Evolutionary conservation across 2,888 invertebrate species (phyloP), one percentile per base, ranked within the genome.

Genomic region (Periphyllus acericola): DNA sequence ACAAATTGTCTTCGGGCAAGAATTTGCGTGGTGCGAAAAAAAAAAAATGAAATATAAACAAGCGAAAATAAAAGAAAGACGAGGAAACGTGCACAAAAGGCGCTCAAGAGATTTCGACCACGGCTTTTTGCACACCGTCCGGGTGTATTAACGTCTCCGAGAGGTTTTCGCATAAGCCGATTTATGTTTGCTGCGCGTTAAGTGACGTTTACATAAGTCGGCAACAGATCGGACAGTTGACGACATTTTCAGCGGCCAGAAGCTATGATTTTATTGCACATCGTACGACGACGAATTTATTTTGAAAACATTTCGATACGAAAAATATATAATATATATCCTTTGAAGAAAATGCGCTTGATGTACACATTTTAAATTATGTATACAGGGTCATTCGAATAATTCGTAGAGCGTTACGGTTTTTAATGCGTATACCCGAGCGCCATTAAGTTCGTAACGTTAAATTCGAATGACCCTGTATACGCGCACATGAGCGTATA

Each of bases 121-220:
- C 29, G 19, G 52, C 55, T 86, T 71, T 71, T 79, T 72, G 72
- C 40, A 80, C 71, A 36, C 72, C 85, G 78, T 85, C 84, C 46
- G 32, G 32, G 71, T 79, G 72, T 36, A 80, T 86, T 80, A 80
- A 80, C 55, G 72, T 74, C 72, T 80, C 19, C 66, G 75, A 55
- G 36, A 60, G 55, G 29, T 40, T 74, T 80, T 79, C 72, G 72
- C 86, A 80, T 86, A 86, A 86, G 79, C 79, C 86, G 79, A 86
- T 72, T 86, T 80, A 17, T 14, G 29, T 80, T 46, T 14, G n/a
- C 75, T 40, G 83, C n/a, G 60, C 60, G 36, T 78, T 78, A 80
- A 72, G 79, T 79, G 72, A 52, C 79, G 80, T 80, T 86, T 80
- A 72, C n/a, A n/a, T 68, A 19, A 34, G 83, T 75, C 81, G 66